Evolutionary conservation across 2,888 invertebrate species (phyloP), one percentile per base, ranked within the genome.

Genomic region (Cryptus armator): DNA sequence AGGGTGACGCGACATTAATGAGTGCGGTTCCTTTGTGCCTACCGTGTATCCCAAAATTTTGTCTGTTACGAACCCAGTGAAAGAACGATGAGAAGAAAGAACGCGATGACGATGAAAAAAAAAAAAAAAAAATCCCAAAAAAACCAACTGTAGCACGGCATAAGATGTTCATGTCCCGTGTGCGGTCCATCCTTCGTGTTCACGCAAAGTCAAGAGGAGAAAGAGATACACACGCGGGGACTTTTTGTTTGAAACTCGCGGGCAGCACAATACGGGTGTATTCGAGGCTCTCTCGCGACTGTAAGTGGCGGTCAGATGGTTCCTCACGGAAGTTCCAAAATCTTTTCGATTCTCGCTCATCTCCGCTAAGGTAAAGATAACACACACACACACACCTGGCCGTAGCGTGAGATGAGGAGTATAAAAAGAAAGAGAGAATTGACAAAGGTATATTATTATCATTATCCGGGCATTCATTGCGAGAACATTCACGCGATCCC

Each of bases 241-340:
- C 48, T 64, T 71, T 64, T 75, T 67, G 62, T 64, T 29, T 72
- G 62, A 29, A 14, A n/a, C 9, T 72, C 48, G 68, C 14, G 66
- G 44, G 19, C 19, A 59, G 53, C 46, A 83, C 79, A 79, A 79
- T 74, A 66, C 43, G 43, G 76, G 24, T 16, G 43, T 19, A 24
- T 75, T 70, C 53, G 74, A 16, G 37, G 37, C 9, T 37, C 43
- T 37, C 43, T 66, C 51, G 19, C 46, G 53, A 62, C 75, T 62
- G 75, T 75, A 75, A 83, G 79, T 79, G 74, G 74, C 53, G 53
- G 78, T 68, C 67, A 32, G 62, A 51, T 79, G 51, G 37, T 29
- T 53, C 9, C 12, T 43, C 53, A 66, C 81, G 56, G 51, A 66
- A 77, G 71, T 72, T 29, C 43, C 19, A 32, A 7, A n/a, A 7